Evolutionary conservation across 2,113 vertebrate species (phyloP).

Genomic region (Geothlypis trichas): DNA sequence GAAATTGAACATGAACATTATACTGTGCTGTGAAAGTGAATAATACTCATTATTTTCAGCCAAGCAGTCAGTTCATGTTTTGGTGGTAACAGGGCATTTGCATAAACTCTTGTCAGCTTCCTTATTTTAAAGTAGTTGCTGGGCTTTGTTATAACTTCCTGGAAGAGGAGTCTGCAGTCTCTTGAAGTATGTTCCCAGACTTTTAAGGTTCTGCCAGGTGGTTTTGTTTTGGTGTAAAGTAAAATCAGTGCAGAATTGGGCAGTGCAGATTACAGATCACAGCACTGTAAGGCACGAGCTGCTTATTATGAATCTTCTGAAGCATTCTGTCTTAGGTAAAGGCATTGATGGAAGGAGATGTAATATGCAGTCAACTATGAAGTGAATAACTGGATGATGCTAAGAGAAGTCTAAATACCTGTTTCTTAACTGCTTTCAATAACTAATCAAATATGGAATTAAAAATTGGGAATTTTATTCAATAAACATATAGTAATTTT

Average conservation of each 20-base stretch:
- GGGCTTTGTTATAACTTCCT: background rate
- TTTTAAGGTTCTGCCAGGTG: background rate
- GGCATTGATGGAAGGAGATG: background rate
- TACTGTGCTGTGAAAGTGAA: background rate
- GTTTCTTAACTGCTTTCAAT: background rate
- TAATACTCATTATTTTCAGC: background rate
- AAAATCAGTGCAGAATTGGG: background rate
- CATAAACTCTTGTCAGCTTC: background rate
- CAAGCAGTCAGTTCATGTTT: background rate
- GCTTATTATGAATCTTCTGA: background rate
- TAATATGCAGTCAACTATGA: background rate
- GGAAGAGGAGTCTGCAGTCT: background rate
- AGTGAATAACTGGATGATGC: background rate
- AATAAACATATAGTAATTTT: background rate
- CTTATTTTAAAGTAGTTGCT: background rate
- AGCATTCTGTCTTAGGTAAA: background rate
- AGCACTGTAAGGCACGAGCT: background rate
- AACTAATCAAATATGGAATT: background rate
- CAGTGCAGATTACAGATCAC: background rate
- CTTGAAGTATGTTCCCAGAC: background rate
- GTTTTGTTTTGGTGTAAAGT: background rate
- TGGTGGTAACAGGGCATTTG: background rate
- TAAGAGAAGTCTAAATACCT: background rate
- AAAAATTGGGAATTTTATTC: background rate
- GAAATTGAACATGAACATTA: background rate